Conservation (phyloP, 1,140 invertebrate genomes). For the Lasioglossum baleicum region DNA sequence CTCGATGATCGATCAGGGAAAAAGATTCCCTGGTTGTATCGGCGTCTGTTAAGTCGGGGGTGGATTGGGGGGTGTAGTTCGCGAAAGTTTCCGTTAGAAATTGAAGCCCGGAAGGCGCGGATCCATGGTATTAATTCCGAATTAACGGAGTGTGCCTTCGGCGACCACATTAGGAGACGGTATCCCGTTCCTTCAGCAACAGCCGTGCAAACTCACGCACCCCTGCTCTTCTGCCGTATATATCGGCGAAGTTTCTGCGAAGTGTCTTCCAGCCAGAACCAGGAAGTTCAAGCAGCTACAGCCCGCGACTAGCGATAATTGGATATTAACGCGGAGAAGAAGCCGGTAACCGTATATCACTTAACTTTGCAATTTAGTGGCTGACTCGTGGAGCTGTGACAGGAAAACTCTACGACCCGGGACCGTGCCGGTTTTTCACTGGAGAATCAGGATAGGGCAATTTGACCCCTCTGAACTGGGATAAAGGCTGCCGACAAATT, state of each 20-base stretch:
- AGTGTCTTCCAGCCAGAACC: slow-evolving; percentile 62
- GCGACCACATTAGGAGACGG: slow-evolving; percentile 20
- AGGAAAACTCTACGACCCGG: neutral
- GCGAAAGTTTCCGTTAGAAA: slow-evolving; percentile 41
- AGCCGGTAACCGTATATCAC: slow-evolving; percentile 49
- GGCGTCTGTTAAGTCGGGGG: neutral
- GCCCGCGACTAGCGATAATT: slow-evolving; percentile 66
- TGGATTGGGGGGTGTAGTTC: neutral
- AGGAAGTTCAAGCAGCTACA: slow-evolving; percentile 54
- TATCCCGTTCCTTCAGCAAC: slow-evolving; percentile 11
- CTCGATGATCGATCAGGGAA: neutral
- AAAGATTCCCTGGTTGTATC: neutral
- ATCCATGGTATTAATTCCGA: slow-evolving; percentile 51
- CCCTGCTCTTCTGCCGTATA: slow-evolving; percentile 16
- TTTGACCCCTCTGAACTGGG: neutral
- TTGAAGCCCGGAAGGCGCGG: slow-evolving; percentile 23
- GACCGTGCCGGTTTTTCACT: neutral
- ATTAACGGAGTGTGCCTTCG: slow-evolving; percentile 54
- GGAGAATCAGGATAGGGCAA: neutral
- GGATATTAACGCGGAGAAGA: slow-evolving; percentile 69
- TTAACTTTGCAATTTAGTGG: slow-evolving; percentile 63
- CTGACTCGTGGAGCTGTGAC: neutral
- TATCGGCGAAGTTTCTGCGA: slow-evolving; percentile 69
- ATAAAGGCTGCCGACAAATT: too few species aligned
- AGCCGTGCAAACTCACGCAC: slow-evolving; percentile 53